Conservation (phyloP, 2,113 vertebrate species). For the Sorex araneus region DNA sequence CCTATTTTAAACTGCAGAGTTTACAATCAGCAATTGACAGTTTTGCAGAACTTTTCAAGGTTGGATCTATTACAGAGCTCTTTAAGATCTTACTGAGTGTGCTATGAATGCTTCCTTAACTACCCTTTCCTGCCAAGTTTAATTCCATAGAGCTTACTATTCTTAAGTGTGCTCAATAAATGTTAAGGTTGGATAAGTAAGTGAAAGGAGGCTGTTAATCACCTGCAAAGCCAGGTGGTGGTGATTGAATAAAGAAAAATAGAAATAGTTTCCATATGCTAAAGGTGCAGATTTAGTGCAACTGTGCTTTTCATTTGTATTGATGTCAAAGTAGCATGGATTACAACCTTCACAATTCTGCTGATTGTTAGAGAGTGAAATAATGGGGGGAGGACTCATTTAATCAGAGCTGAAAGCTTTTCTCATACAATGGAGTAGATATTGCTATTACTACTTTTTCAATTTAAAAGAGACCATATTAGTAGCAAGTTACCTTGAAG, state of each 20-base stretch:
- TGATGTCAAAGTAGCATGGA: background rate
- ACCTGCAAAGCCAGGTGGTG: conserved; percentile 44
- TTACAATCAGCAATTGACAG: conserved; percentile 87
- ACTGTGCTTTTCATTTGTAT: conserved; percentile 46
- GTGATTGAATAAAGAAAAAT: conserved; percentile 33
- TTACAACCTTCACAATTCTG: background rate
- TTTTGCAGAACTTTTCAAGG: conserved; percentile 81
- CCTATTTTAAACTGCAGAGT: conserved; percentile 81
- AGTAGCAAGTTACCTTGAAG: conserved; percentile 18
- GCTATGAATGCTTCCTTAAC: conserved; percentile 65
- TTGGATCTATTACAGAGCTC: conserved; percentile 78
- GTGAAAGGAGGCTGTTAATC: conserved; percentile 71
- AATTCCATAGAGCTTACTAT: conserved; percentile 73
- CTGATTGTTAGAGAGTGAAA: conserved; percentile 62
- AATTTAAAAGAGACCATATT: conserved; percentile 6
- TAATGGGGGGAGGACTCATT: conserved; percentile 46
- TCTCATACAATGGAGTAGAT: background rate
- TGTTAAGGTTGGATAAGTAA: conserved; percentile 65
- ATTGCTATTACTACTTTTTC: background rate
- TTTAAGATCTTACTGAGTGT: conserved; percentile 75
- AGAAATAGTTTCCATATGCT: background rate
- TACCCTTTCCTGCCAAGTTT: conserved; percentile 61
- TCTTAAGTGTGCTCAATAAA: conserved; percentile 66
- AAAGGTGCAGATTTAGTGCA: background rate
- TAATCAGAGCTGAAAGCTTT: conserved; percentile 57